Evolutionary conservation across 1,140 invertebrate genomes (phyloP).

Genomic region (Archivesica marissinica): DNA sequence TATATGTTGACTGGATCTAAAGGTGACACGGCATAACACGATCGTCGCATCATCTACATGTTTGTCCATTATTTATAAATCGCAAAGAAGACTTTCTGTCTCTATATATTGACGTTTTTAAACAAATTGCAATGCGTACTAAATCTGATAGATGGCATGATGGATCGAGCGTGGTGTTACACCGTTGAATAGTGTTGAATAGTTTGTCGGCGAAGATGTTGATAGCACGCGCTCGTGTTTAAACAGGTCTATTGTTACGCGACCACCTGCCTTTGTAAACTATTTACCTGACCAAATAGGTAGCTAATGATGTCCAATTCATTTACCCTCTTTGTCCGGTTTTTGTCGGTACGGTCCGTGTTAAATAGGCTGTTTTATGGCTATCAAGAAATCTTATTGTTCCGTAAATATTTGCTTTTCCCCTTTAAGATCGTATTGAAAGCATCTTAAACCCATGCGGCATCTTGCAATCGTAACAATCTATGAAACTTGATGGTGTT

Average conservation of each 20-base stretch:
- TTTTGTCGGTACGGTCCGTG: constrained; percentile 9
- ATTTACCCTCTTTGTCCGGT: constrained; percentile 28
- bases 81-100: too few species aligned
- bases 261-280: constrained; percentile 46
- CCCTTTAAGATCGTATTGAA: constrained; percentile 40
- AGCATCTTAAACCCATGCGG: constrained; percentile 5
- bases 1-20: too few species aligned
- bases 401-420: constrained; percentile 40
- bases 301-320: constrained; percentile 36
- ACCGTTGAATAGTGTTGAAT: too few species aligned
- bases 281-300: constrained; percentile 49
- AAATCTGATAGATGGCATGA: not conserved
- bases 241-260: constrained; percentile 5
- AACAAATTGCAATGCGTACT: not conserved
- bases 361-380: not conserved
- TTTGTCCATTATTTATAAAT: too few species aligned
- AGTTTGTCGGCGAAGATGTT: not conserved
- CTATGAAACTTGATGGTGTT: too few species aligned
- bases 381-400: constrained; percentile 8
- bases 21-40: too few species aligned
- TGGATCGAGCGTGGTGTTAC: not conserved
- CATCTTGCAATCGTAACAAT: constrained; percentile 44
- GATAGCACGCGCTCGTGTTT: not conserved
- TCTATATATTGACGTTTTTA: not conserved
- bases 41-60: too few species aligned